Evolutionary conservation across 2,888 invertebrate species (phyloP).

Genomic region (Galerucella calmariensis): DNA sequence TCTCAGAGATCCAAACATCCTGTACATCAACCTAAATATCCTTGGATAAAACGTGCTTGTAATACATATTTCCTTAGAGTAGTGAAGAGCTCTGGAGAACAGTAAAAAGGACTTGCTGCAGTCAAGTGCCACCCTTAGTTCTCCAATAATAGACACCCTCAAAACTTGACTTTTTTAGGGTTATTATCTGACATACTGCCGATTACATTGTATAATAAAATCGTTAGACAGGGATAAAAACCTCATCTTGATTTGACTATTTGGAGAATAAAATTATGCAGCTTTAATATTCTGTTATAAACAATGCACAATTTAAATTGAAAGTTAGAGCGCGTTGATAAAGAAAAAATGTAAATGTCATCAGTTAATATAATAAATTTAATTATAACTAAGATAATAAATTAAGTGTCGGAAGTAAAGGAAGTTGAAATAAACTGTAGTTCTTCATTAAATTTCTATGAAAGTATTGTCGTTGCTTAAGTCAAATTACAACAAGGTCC

Average conservation of each 20-base stretch:
- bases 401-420: no score
- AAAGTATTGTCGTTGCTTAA: no score
- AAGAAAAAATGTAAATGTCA: no score
- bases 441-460: no score
- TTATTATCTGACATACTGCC: slow-evolving; percentile 26
- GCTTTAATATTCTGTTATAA: no score
- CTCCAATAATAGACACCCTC: slow-evolving; percentile 24
- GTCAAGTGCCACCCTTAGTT: slow-evolving; percentile 20
- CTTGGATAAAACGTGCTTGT: slow-evolving; percentile 19
- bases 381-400: no score
- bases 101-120: slow-evolving; percentile 19
- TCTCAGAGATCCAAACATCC: neutral
- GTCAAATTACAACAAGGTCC: no score
- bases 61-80: slow-evolving; percentile 8
- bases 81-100: slow-evolving; percentile 19
- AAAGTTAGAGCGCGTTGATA: no score
- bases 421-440: no score
- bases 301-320: no score
- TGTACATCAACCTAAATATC: neutral
- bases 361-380: no score
- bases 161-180: slow-evolving; percentile 23
- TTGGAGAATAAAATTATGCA: neutral
- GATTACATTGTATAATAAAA: slow-evolving; percentile 7
- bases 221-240: neutral
- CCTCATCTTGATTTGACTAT: slow-evolving; percentile 1